phyloP scores from a whole-genome alignment of 2,797 vertebrate genomes.

The Etheostoma nigrum region DNA sequence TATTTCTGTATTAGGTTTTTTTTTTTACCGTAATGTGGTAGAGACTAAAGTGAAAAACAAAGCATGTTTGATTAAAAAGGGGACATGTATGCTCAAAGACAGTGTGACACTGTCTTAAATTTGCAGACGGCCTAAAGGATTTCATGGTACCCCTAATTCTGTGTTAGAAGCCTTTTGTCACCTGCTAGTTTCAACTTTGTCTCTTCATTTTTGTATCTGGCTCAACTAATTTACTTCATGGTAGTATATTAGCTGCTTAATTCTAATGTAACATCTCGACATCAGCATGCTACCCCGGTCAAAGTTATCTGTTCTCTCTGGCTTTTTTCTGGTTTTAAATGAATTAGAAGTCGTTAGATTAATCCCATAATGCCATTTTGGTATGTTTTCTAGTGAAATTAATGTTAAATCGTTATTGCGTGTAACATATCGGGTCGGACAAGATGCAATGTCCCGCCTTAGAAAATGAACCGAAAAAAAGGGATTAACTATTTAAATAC shows the following conservation, averaged over 20 bases:
- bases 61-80: conserved; percentile 15
- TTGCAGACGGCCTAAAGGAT: conserved; percentile 11
- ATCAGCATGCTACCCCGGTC: conserved; percentile 66
- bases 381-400: conserved; percentile 45
- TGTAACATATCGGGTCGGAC: conserved; percentile 67
- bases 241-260: conserved; percentile 45
- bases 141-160: conserved; percentile 31
- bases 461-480: conserved; percentile 45
- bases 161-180: conserved; percentile 34
- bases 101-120: background rate
- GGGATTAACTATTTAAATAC: conserved; percentile 70
- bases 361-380: conserved; percentile 25
- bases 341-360: conserved; percentile 30
- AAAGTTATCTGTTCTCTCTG: conserved; percentile 29
- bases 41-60: conserved; percentile 33
- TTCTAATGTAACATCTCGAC: conserved; percentile 51
- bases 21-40: conserved; percentile 7
- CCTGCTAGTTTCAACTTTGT: conserved; percentile 33
- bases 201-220: conserved; percentile 30
- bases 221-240: conserved; percentile 29
- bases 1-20: conserved; percentile 29
- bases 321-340: conserved; percentile 42
- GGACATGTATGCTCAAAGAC: conserved; percentile 31
- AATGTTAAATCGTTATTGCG: conserved; percentile 56
- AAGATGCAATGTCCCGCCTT: conserved; percentile 53